Evolutionary conservation across 2,888 invertebrate genomes (phyloP).

Genomic region (Luperina testacea): DNA sequence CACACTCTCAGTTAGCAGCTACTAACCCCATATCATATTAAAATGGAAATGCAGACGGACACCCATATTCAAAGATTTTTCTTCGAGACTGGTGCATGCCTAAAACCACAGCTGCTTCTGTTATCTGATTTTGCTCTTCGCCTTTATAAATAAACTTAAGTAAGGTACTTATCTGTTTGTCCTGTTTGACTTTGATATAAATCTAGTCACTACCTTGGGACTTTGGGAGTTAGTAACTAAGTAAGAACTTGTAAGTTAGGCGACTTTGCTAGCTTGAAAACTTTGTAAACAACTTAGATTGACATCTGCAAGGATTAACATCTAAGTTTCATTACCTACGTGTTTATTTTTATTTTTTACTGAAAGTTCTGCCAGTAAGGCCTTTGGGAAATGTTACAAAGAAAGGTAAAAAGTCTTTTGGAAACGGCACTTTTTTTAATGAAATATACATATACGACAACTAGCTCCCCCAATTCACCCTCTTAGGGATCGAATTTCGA

Average conservation of each 20-base stretch:
- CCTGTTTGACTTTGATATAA: conserved; percentile 30
- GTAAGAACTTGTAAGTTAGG: conserved; percentile 31
- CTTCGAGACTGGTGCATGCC: no score
- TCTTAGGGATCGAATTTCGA: no score
- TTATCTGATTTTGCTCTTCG: not conserved
- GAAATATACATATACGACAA: not conserved
- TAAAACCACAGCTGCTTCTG: not conserved
- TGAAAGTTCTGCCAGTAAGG: not conserved
- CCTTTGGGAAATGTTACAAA: not conserved
- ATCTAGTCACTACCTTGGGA: conserved; percentile 24
- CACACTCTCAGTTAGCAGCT: not conserved
- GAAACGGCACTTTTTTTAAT: not conserved
- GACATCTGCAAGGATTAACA: conserved; percentile 38
- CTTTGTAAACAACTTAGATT: conserved; percentile 46
- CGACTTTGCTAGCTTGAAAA: conserved; percentile 18
- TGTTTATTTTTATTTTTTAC: conserved; percentile 32
- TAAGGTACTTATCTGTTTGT: not conserved
- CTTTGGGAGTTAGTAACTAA: conserved; percentile 24
- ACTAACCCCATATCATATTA: not conserved
- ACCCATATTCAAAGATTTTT: not conserved
- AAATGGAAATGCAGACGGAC: not conserved
- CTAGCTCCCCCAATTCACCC: no score
- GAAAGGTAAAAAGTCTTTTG: not conserved
- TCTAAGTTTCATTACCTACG: conserved; percentile 7
- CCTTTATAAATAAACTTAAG: not conserved